phyloP scores from a whole-genome alignment of 2,113 vertebrate species.

The Melanocharis versteri region DNA sequence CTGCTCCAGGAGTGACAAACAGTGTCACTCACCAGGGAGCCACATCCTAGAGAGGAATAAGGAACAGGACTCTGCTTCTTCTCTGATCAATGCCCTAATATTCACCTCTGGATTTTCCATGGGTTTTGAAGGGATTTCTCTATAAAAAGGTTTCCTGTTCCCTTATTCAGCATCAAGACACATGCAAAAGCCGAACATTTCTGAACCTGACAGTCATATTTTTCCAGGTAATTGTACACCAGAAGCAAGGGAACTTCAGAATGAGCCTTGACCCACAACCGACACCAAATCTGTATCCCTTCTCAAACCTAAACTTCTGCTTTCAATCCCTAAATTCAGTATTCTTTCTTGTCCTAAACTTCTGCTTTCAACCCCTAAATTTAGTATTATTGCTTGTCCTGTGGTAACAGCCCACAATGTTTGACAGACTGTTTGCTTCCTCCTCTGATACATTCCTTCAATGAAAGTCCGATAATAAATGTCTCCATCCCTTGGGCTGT shows the following conservation, averaged over 20 bases:
- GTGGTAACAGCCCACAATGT: accelerated
- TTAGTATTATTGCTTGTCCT: neutral
- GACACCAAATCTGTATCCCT: neutral
- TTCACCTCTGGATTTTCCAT: neutral
- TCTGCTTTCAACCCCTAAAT: neutral
- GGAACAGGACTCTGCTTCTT: neutral
- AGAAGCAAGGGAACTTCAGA: neutral
- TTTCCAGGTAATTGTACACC: neutral
- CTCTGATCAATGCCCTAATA: neutral
- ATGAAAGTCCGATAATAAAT: neutral
- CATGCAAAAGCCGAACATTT: neutral
- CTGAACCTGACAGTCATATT: neutral
- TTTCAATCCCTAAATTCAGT: neutral
- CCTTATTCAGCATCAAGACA: neutral
- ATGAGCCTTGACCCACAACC: neutral
- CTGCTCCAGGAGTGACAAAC: neutral
- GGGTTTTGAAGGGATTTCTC: neutral
- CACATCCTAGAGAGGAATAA: neutral
- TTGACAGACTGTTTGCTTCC: neutral
- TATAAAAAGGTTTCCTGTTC: neutral
- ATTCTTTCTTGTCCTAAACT: neutral
- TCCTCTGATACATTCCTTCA: neutral
- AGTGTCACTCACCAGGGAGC: neutral
- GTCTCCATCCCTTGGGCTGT: neutral
- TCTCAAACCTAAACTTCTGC: neutral